phyloP scores from a whole-genome alignment of 2,888 invertebrate genomes.

The Cephus pulcher region DNA sequence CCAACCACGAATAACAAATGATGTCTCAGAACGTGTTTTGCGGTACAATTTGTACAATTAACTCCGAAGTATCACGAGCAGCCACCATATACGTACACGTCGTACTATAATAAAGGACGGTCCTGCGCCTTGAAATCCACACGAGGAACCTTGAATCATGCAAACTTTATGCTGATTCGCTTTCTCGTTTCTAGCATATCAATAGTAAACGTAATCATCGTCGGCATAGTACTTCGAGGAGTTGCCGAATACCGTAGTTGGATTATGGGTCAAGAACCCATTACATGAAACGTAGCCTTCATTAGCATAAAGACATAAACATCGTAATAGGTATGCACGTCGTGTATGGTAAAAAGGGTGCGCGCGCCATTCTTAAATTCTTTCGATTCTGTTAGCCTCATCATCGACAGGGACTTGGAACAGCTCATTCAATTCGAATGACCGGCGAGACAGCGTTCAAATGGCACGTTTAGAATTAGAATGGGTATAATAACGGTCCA shows the following conservation, averaged over 20 bases:
- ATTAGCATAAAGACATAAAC: conserved; percentile 40
- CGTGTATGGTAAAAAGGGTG: conserved; percentile 19
- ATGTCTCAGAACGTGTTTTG: background rate
- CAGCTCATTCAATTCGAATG: conserved; percentile 8
- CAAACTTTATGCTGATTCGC: background rate
- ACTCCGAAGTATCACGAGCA: background rate
- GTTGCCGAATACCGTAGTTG: background rate
- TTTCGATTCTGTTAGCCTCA: background rate
- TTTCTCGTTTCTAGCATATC: background rate
- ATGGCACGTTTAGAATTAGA: conserved; percentile 38
- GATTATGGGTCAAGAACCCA: conserved; percentile 4
- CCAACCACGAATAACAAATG: background rate
- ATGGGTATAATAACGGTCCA: conserved; percentile 35
- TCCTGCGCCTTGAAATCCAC: background rate
- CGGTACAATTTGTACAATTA: background rate
- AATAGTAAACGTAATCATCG: background rate
- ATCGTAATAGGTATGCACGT: conserved; percentile 29
- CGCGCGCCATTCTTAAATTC: conserved; percentile 1
- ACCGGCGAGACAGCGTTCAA: conserved; percentile 8
- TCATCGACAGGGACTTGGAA: conserved; percentile 1
- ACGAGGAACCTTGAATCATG: background rate
- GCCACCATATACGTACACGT: background rate
- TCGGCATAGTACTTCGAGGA: background rate
- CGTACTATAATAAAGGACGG: background rate
- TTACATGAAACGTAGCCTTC: conserved; percentile 15